Evolutionary conservation across 2,888 invertebrate genomes (phyloP), one percentile per base, ranked within the genome.

Genomic region (Helleia helle): DNA sequence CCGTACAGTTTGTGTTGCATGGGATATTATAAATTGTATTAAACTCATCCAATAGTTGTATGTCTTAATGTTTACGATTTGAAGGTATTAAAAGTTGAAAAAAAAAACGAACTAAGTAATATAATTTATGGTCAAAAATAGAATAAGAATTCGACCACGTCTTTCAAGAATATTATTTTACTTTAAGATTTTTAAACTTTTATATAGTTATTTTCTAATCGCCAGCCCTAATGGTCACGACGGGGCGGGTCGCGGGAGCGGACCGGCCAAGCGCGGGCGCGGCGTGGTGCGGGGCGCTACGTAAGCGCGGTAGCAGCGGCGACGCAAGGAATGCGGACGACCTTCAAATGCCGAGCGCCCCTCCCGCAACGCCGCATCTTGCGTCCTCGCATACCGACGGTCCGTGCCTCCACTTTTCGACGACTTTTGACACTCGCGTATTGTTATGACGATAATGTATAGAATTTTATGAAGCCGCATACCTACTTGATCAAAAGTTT

Each of bases 241-340:
- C 47, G 62, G 51, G 36, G 48, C 57, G 58, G 56, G 54, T 40
- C 55, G 48, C 57, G 58, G 56, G 54, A 40, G 55, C 51, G 54
- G 56, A 45, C 47, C 45, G 49, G 44, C 46, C 59, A 50, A 17
- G 59, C 49, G 46, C 44, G 49, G 46, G 48, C 49, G 54, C 52
- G 51, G 55, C 54, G 63, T 58, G 66, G 76, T 70, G 74, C 62
- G 62, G 69, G 80, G 77, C 76, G 81, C 83, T 83, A 84, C 84
- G 84, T 84, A 84, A 84, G 81, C 83, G 83, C 83, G 81, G 84
- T 83, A 83, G 84, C 83, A 66, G 80, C 79, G 81, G 79, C 79
- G 81, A 80, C 80, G 80, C 73, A 71, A 72, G 83, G 84, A 83
- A 84, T 84, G 84, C 83, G 83, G 84, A 77, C 83, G 84, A 81